Evolutionary conservation across 2,797 vertebrate species (phyloP), one percentile per base, ranked within the genome.

Genomic region (Anomalospiza imberbis): DNA sequence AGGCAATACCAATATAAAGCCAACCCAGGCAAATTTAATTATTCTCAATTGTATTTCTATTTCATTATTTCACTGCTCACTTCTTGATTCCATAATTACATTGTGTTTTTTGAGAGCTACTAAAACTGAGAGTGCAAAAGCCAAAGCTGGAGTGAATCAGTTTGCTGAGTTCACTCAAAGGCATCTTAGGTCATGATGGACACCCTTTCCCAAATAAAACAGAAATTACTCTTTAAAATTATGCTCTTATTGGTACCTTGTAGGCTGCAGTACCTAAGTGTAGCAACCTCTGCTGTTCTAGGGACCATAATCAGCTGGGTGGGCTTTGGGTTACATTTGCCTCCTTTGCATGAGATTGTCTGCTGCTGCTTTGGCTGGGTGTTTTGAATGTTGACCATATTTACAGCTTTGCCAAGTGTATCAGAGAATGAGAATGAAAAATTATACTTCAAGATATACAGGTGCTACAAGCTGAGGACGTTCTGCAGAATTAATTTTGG

Each of bases 401-500:
- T 70, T 86, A 31, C n/a, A 91, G 25, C 12, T 63, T 86, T 89
- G 48, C 40, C 89, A 74, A 50, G 45, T 18, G 6, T 12, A 22
- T 9, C n/a, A 58, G 51, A 45, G 28, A 77, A 83, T 68, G 10
- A 34, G 28, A 85, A 32, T 22, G 51, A 68, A 88, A 89, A 82
- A 45, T 28, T 84, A 1, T 31, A 14, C 13, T 88, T 92, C 50
- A 44, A 68, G 45, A 85, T 57, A 47, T 31, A 32, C 19, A 26
- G 55, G 26, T 40, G 28, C 22, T 88, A 54, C 83, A 58, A 76
- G 25, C 17, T 55, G 50, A 90, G 67, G 50, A 32, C 36, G 67
- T 74, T 48, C 20, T 73, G 48, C 55, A 67, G 28, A 93, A 84
- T 73, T 75, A 60, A 60, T 75, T 89, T 93, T 68, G 88, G 31